A percentile compares a stretch with the other conserved stretches of the same genome.
These are phyloP conservation scores for Phyllotreta cruciferae DNA, from an alignment of 2,888 invertebrate genomes.

Conservation along the genomic window DNA sequence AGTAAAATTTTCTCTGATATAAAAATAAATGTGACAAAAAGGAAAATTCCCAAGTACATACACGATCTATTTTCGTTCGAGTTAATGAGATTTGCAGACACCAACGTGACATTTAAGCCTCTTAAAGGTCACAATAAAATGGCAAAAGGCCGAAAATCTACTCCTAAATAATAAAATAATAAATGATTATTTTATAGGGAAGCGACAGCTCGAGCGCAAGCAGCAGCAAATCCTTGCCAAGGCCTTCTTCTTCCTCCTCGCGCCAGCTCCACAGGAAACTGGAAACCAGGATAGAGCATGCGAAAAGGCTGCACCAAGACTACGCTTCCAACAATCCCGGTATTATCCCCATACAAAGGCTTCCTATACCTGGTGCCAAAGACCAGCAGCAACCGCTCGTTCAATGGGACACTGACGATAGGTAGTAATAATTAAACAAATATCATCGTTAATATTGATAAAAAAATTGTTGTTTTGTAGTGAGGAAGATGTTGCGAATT, in stretches of 20 bases:
- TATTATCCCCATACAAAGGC: conserved; percentile 62
- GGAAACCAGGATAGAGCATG: conserved; percentile 60
- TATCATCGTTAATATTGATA: too few species aligned
- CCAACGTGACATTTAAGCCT: conserved; percentile 16
- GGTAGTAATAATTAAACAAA: too few species aligned
- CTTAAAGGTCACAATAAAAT: conserved; percentile 5
- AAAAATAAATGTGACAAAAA: neutral
- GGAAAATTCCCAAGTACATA: conserved; percentile 1
- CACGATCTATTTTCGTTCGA: conserved; percentile 7
- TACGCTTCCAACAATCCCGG: conserved; percentile 57
- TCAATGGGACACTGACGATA: conserved; percentile 67
- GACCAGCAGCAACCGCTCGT: conserved; percentile 67
- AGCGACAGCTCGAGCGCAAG: conserved; percentile 57
- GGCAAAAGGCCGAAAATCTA: too few species aligned
- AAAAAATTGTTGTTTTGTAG: conserved; percentile 47
- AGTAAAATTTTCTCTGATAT: neutral
- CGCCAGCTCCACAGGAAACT: conserved; percentile 57
- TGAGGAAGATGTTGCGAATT: conserved; percentile 63
- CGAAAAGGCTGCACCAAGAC: conserved; percentile 60
- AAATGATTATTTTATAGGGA: conserved; percentile 44
- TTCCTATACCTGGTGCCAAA: conserved; percentile 61
- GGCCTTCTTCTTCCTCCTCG: conserved; percentile 49
- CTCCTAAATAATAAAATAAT: neutral
- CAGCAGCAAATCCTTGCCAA: conserved; percentile 54
- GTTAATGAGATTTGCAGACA: conserved; percentile 11